Percentiles rank a stretch among this genome's conserved stretches.
These are phyloP conservation scores for Gulo gulo DNA, from an alignment of 2,113 vertebrate genomes.

Conservation along the genomic window DNA sequence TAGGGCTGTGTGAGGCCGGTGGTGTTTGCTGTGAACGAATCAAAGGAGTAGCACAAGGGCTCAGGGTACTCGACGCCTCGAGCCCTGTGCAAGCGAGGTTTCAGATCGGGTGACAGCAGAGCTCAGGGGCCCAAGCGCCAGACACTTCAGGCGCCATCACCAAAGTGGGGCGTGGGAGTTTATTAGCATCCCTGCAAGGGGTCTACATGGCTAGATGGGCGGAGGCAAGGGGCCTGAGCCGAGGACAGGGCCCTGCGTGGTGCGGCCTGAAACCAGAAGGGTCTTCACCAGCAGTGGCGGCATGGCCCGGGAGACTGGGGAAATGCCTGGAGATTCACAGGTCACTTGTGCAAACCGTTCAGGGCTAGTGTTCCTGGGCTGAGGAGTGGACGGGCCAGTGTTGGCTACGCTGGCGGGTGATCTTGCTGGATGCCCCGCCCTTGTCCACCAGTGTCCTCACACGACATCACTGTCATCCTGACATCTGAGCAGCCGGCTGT, in stretches of 20 bases:
- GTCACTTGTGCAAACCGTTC: background rate
- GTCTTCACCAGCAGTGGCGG: background rate
- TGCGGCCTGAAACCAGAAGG: background rate
- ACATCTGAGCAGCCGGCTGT: accelerated
- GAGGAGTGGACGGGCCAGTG: background rate
- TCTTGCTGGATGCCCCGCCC: background rate
- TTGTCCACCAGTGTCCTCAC: background rate
- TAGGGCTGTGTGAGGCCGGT: background rate
- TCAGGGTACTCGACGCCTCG: accelerated
- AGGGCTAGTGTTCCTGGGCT: background rate
- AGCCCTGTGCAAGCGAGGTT: too few species aligned
- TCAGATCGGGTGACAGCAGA: accelerated
- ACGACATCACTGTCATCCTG: accelerated
- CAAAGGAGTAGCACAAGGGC: background rate
- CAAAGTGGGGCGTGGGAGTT: background rate
- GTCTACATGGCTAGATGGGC: background rate
- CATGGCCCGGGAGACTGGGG: background rate
- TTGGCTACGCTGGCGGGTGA: background rate
- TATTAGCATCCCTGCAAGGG: background rate
- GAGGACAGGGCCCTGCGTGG: background rate
- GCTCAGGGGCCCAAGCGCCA: background rate
- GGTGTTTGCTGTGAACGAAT: background rate
- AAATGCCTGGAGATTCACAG: background rate
- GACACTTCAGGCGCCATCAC: background rate
- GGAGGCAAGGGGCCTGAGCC: too few species aligned